Evolutionary conservation across 2,113 vertebrate genomes (phyloP).

Genomic region (Calyptomena viridis): DNA sequence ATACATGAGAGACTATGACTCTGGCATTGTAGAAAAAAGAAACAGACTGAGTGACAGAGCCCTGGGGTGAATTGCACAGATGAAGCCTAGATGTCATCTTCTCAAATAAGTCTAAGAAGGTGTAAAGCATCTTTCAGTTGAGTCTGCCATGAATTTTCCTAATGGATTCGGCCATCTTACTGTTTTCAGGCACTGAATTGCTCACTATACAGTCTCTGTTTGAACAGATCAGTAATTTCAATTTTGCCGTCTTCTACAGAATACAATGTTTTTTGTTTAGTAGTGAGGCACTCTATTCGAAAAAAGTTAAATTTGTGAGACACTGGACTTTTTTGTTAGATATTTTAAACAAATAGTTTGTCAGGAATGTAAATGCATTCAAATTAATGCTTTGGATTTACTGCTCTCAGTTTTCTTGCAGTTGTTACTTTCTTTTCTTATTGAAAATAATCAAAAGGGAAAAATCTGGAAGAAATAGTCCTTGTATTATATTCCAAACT

Average conservation of each 20-base stretch:
- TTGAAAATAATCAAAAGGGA: neutral
- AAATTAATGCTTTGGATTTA: neutral
- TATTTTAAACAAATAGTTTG: neutral
- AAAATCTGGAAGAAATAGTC: neutral
- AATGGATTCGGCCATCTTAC: neutral
- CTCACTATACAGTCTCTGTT: neutral
- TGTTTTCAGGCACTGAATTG: neutral
- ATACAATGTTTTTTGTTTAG: neutral
- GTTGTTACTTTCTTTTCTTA: neutral
- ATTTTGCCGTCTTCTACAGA: neutral
- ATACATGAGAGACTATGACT: neutral
- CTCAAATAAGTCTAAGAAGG: neutral
- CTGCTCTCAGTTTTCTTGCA: neutral
- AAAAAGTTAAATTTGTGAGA: neutral
- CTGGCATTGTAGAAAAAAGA: neutral
- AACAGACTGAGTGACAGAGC: neutral
- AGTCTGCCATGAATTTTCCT: neutral
- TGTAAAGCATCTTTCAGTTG: neutral
- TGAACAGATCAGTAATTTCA: neutral
- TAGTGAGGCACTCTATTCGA: neutral
- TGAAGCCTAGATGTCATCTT: neutral
- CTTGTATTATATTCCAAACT: neutral
- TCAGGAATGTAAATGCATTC: neutral
- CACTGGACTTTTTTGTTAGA: neutral
- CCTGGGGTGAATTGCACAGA: neutral